Evolutionary conservation across 2,113 vertebrate species (phyloP).

Genomic region (Elephas maximus): DNA sequence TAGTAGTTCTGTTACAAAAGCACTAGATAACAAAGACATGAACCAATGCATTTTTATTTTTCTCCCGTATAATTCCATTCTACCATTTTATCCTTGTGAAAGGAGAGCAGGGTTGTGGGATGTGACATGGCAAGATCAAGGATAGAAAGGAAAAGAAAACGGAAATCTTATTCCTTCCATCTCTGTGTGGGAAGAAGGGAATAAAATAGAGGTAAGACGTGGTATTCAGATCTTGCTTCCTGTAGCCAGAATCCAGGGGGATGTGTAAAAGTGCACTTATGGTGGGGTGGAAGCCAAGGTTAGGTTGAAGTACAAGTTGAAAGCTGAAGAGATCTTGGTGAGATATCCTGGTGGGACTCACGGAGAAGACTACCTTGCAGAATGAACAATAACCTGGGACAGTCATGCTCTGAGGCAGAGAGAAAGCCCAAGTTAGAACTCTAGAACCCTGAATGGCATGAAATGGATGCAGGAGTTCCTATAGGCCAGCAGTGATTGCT

Average conservation of each 20-base stretch:
- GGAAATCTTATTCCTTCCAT: neutral
- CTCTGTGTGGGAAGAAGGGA: neutral
- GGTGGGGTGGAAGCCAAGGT: neutral
- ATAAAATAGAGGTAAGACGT: neutral
- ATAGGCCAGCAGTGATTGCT: neutral
- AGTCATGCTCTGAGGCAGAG: neutral
- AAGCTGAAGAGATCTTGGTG: neutral
- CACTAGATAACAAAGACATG: no score
- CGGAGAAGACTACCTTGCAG: neutral
- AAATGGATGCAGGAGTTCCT: neutral
- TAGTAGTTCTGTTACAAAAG: no score
- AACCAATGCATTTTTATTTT: neutral
- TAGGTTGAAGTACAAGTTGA: neutral
- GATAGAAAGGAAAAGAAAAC: neutral
- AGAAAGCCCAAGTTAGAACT: conserved; percentile 10
- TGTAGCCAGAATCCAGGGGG: neutral
- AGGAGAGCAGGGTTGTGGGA: neutral
- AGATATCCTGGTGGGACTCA: neutral
- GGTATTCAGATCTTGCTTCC: neutral
- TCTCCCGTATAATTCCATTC: neutral
- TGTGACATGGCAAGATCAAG: neutral
- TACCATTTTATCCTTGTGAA: neutral
- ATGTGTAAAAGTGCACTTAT: neutral
- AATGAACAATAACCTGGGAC: neutral
- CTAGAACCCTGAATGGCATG: neutral